Conservation (phyloP, 1,140 invertebrate species). For the Drosophila sproati region DNA sequence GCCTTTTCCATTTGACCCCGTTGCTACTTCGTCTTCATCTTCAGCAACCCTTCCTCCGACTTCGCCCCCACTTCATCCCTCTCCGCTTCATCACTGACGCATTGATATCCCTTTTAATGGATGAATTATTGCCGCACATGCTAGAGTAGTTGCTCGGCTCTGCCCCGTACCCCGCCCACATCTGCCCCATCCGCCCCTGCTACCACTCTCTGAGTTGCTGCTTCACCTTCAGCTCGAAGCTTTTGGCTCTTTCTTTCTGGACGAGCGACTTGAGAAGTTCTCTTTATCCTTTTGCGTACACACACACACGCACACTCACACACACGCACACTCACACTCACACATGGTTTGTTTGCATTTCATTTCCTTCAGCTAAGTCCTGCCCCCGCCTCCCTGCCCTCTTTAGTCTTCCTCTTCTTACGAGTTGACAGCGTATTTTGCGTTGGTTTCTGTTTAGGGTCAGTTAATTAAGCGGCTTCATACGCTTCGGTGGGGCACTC, state of each 20-base stretch:
- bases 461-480: constrained; percentile 74
- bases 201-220: neutral
- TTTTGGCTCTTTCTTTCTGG: constrained; percentile 5
- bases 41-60: constrained; percentile 22
- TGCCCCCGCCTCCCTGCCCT: neutral
- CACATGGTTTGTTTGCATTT: constrained; percentile 79
- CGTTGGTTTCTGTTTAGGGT: constrained; percentile 51
- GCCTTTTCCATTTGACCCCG: constrained; percentile 80
- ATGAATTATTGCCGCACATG: constrained; percentile 84
- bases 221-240: constrained; percentile 4
- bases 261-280: constrained; percentile 54
- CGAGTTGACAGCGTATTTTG: constrained; percentile 55
- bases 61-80: neutral
- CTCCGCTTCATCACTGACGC: constrained; percentile 54
- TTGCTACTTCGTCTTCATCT: constrained; percentile 53
- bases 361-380: constrained; percentile 70
- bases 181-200: neutral
- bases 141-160: constrained; percentile 79
- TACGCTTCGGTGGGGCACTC: constrained; percentile 3
- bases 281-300: constrained; percentile 58
- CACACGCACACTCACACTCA: constrained; percentile 21
- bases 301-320: constrained; percentile 15
- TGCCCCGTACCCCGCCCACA: constrained; percentile 10
- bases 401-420: constrained; percentile 2
- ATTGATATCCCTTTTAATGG: constrained; percentile 84